Base-by-base conservation (phyloP, 2,113 vertebrate genomes). In the Thunnus thynnus region DNA sequence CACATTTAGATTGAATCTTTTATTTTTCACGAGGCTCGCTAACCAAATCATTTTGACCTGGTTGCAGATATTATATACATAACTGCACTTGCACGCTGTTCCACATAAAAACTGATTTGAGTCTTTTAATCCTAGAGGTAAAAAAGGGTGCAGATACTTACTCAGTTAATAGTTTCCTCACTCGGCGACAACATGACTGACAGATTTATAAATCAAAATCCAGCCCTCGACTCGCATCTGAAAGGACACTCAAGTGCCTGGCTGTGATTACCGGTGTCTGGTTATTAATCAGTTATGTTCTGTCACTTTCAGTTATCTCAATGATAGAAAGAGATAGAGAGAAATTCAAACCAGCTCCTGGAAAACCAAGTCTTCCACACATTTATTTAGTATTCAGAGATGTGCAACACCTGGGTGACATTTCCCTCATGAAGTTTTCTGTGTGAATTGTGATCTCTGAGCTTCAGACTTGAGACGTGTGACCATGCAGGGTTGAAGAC, bases 231-330 rank as follows among this genome's bases (percentile, higher is more conserved):
- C 63, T 76, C 75, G 57, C 63, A 89, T 72, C 63, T 78, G 55
- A 84, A 73, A 80, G 83, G 86, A 85, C 82, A 80, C 80, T 89
- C 60, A 88, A 87, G 91, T 93, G 93, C 81, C 88, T 92, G 88
- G 27, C 66, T 87, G 80, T 81, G 67, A 78, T 87, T 55, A 57
- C 51, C 62, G 27, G 51, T 83, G 51, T 85, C 72, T 77, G 81
- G 27, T 60, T 44, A 52, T 68, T n/a, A 20, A 57, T 67, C 56
- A 13, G n/a, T 50, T 41, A 36, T 46, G 22, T 41, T 41, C 36
- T 41, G 7, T 41, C 36, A 30, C 9, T 75, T 60, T 44, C 20
- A 50, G 22, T 70, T 27, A 30, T 51, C 27, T 74, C 55, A 25
- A 36, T 18, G 54, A 41, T 41, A 41, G 27, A 41, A 41, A 6